These are phyloP conservation scores for Conopomorpha cramerella DNA, from an alignment of 1,140 invertebrate genomes.

Conservation along the genomic window DNA sequence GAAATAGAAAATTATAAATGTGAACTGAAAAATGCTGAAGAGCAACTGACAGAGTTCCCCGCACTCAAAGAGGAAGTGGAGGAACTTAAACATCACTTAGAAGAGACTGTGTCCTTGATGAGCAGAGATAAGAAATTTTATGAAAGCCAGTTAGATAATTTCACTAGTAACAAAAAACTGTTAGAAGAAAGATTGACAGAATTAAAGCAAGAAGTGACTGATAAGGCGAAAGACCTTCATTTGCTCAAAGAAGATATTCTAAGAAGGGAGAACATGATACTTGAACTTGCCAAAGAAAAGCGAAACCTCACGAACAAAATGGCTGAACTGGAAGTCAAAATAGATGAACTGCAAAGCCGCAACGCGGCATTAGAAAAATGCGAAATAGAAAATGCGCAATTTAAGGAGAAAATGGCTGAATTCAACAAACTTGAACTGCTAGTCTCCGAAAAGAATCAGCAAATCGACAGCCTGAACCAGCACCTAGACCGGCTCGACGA, in stretches of 20 bases:
- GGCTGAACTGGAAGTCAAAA: conserved; percentile 40
- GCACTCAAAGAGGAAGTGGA: conserved; percentile 63
- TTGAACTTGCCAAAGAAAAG: conserved; percentile 64
- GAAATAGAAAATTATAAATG: conserved; percentile 60
- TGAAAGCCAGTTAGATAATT: conserved; percentile 60
- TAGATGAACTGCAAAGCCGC: conserved; percentile 36
- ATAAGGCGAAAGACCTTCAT: conserved; percentile 62
- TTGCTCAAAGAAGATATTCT: conserved; percentile 63
- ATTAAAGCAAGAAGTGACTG: conserved; percentile 58
- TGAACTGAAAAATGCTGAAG: conserved; percentile 55
- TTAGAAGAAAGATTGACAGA: conserved; percentile 62
- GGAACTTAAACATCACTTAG: conserved; percentile 56
- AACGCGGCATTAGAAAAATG: conserved; percentile 26
- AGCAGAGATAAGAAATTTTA: conserved; percentile 64
- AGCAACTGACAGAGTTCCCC: conserved; percentile 59
- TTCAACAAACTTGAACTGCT: conserved; percentile 45
- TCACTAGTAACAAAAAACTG: conserved; percentile 57
- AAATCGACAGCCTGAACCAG: conserved; percentile 56
- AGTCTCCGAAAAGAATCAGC: conserved; percentile 56
- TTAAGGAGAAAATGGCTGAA: conserved; percentile 38
- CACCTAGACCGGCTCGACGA: conserved; percentile 53
- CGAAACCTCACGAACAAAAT: conserved; percentile 51
- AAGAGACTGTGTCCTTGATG: conserved; percentile 60
- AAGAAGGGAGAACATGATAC: conserved; percentile 64
- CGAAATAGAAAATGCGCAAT: conserved; percentile 37